These are phyloP conservation scores for Philopotamus ludificatus DNA, from an alignment of 1,140 invertebrate species.

Conservation along the genomic window DNA sequence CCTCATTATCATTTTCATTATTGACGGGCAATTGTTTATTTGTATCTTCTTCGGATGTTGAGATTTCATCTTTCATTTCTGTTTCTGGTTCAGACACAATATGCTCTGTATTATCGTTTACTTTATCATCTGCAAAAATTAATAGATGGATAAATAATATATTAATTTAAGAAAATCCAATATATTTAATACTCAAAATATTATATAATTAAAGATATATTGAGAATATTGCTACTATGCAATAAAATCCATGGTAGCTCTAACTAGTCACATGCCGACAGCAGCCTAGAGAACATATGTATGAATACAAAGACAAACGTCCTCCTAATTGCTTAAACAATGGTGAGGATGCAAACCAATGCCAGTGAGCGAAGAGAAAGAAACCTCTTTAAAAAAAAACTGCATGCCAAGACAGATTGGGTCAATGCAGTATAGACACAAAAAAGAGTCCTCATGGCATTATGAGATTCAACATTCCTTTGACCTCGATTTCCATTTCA, in stretches of 20 bases:
- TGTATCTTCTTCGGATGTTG: constrained; percentile 1
- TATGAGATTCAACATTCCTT: too few species aligned
- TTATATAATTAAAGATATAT: constrained; percentile 5
- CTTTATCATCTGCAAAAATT: constrained; percentile 29
- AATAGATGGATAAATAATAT: neutral
- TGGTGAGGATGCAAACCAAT: too few species aligned
- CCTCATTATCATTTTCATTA: constrained; percentile 1
- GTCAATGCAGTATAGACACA: too few species aligned
- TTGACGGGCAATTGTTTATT: neutral
- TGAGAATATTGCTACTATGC: neutral
- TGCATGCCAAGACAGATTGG: too few species aligned
- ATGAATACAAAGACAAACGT: too few species aligned
- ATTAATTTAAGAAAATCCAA: too few species aligned
- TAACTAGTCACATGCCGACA: neutral
- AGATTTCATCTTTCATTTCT: neutral
- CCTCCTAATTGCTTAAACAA: too few species aligned
- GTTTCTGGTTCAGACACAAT: constrained; percentile 41
- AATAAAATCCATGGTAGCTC: neutral
- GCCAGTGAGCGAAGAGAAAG: too few species aligned
- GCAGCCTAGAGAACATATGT: too few species aligned
- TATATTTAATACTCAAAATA: neutral
- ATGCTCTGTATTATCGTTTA: constrained; percentile 46
- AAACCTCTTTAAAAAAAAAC: too few species aligned
- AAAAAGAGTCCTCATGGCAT: too few species aligned
- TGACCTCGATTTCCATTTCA: too few species aligned